Conservation (phyloP, 2,113 vertebrate genomes). For the Plecturocebus donacophilus region DNA sequence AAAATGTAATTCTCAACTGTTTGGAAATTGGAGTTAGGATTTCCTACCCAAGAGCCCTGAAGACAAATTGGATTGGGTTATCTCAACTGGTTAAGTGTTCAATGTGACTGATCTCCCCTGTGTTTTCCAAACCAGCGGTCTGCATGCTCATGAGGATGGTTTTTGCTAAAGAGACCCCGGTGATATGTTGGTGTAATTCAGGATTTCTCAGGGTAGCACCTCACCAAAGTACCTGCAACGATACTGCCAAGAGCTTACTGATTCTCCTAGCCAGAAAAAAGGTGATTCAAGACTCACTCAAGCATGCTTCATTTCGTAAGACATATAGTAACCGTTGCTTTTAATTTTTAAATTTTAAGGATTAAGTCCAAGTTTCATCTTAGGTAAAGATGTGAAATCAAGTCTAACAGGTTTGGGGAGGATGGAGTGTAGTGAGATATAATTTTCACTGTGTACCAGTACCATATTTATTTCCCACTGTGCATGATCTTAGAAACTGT, state of each 20-base stretch:
- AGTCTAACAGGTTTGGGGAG: background rate
- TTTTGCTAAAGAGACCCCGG: background rate
- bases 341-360: background rate
- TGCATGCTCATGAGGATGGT: accelerated
- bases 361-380: slow-evolving; percentile 27
- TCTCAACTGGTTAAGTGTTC: background rate
- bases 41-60: slow-evolving; percentile 37
- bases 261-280: background rate
- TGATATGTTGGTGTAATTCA: background rate
- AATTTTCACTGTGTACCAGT: background rate
- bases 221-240: background rate
- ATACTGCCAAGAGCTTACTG: background rate
- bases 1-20: slow-evolving; percentile 48
- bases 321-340: background rate
- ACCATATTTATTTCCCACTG: background rate
- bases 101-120: background rate
- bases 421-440: background rate
- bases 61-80: slow-evolving; percentile 1
- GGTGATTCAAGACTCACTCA: background rate
- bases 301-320: background rate
- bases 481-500: background rate
- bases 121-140: background rate
- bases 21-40: slow-evolving; percentile 46
- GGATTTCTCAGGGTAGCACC: background rate
- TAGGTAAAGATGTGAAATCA: background rate